These are phyloP conservation scores for Rhimphoctona megacephalus DNA, from an alignment of 2,888 invertebrate species.

Conservation along the genomic window DNA sequence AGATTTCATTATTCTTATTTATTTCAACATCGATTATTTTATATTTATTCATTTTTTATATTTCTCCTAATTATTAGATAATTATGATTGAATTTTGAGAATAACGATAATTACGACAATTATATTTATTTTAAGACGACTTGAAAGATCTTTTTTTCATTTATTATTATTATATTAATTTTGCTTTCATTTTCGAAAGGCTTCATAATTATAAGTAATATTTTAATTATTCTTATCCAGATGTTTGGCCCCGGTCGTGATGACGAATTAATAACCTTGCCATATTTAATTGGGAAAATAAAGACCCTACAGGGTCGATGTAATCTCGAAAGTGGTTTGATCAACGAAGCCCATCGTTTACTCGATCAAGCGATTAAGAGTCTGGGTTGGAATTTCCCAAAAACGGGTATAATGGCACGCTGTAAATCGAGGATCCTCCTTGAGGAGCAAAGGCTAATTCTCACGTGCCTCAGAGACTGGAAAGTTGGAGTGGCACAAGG, in stretches of 20 bases:
- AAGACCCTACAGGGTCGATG: conserved; percentile 84
- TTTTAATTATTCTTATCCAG: conserved; percentile 21
- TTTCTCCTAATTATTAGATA: too few species aligned
- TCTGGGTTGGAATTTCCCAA: conserved; percentile 84
- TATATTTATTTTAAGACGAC: too few species aligned
- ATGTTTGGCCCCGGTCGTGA: conserved; percentile 72
- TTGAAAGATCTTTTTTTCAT: too few species aligned
- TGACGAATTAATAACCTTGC: conserved; percentile 77
- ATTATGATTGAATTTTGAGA: too few species aligned
- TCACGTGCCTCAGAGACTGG: conserved; percentile 77
- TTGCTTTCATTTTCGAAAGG: too few species aligned
- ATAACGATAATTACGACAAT: too few species aligned
- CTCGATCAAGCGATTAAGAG: conserved; percentile 82
- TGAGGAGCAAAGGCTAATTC: conserved; percentile 79
- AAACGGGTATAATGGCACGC: conserved; percentile 73
- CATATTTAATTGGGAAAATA: conserved; percentile 84
- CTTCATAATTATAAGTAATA: not conserved
- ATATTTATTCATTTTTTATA: too few species aligned
- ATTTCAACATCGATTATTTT: too few species aligned
- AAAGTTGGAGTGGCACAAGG: conserved; percentile 77
- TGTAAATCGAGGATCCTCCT: conserved; percentile 76
- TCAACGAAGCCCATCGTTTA: conserved; percentile 81
- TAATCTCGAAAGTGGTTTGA: conserved; percentile 83
- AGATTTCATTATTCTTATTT: too few species aligned
- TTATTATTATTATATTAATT: too few species aligned